These are phyloP conservation scores for Eulithis testata DNA, from an alignment of 2,888 invertebrate species.

Conservation along the genomic window DNA sequence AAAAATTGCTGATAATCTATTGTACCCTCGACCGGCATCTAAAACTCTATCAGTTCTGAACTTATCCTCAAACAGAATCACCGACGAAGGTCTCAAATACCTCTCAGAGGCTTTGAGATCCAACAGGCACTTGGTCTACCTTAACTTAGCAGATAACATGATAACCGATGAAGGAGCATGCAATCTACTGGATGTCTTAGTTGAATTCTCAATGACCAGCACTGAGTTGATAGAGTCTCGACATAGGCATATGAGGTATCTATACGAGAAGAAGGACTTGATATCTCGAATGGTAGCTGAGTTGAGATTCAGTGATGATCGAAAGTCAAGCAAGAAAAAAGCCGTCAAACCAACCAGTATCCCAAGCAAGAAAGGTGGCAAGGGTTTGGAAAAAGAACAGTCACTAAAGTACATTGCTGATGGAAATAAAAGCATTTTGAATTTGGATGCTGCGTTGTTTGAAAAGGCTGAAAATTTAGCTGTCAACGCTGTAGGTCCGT, in stretches of 20 bases:
- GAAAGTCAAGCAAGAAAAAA: constrained; percentile 43
- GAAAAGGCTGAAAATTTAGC: constrained; percentile 53
- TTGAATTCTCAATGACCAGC: constrained; percentile 51
- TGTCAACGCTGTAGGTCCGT: constrained; percentile 47
- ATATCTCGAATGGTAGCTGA: constrained; percentile 44
- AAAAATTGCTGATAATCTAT: constrained; percentile 51
- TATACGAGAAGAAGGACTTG: constrained; percentile 49
- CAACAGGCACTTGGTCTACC: constrained; percentile 58
- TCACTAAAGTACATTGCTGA: constrained; percentile 29
- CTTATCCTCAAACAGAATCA: constrained; percentile 62
- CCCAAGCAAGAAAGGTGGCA: constrained; percentile 21
- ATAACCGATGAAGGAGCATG: constrained; percentile 58
- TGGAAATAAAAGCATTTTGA: constrained; percentile 40
- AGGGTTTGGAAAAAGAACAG: constrained; percentile 25
- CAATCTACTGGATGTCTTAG: constrained; percentile 49
- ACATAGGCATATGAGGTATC: constrained; percentile 46
- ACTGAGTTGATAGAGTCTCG: constrained; percentile 53
- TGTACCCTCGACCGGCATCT: constrained; percentile 51
- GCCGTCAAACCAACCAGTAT: constrained; percentile 2
- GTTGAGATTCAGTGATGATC: constrained; percentile 48
- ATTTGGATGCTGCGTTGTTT: constrained; percentile 41
- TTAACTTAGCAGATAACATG: constrained; percentile 63
- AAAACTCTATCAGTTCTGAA: constrained; percentile 56
- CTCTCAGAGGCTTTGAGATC: constrained; percentile 55
- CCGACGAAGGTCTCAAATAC: constrained; percentile 56